Evolutionary conservation across 2,113 vertebrate genomes (phyloP).

Genomic region (Tamias sibiricus): DNA sequence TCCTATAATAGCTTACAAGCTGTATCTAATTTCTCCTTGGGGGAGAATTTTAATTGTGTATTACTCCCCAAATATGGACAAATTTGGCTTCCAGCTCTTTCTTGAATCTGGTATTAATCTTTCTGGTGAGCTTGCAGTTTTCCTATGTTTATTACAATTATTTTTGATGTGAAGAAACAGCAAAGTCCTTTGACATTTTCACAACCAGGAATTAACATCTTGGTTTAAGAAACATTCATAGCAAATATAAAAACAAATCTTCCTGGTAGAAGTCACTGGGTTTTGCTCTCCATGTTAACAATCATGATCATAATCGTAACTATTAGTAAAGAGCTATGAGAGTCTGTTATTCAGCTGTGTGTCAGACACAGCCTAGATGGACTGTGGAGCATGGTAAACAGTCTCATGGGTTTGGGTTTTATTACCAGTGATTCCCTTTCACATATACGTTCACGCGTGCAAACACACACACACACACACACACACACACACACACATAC

Average conservation of each 20-base stretch:
- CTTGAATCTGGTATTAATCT: slow-evolving; percentile 63
- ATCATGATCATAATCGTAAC: neutral
- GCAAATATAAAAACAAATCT: slow-evolving; percentile 45
- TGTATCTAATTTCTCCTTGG: slow-evolving; percentile 69
- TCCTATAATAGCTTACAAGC: slow-evolving; percentile 65
- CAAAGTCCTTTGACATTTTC: slow-evolving; percentile 62
- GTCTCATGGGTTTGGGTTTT: neutral
- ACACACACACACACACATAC: neutral
- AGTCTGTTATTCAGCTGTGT: neutral
- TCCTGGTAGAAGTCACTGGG: neutral
- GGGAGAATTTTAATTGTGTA: slow-evolving; percentile 65
- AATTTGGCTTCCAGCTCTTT: slow-evolving; percentile 66
- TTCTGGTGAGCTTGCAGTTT: slow-evolving; percentile 64
- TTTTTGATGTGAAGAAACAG: slow-evolving; percentile 56
- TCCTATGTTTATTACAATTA: slow-evolving; percentile 54
- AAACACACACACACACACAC: too few species aligned
- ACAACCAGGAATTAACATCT: slow-evolving; percentile 45
- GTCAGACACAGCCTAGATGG: neutral
- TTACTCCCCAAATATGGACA: slow-evolving; percentile 57
- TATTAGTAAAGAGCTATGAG: neutral
- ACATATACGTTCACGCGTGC: too few species aligned
- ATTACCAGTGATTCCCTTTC: neutral
- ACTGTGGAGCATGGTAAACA: neutral
- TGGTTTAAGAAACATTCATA: slow-evolving; percentile 22
- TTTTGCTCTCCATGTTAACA: slow-evolving; percentile 20